Conservation (phyloP, 2,888 invertebrate species). For the Acrobasis consociella region DNA sequence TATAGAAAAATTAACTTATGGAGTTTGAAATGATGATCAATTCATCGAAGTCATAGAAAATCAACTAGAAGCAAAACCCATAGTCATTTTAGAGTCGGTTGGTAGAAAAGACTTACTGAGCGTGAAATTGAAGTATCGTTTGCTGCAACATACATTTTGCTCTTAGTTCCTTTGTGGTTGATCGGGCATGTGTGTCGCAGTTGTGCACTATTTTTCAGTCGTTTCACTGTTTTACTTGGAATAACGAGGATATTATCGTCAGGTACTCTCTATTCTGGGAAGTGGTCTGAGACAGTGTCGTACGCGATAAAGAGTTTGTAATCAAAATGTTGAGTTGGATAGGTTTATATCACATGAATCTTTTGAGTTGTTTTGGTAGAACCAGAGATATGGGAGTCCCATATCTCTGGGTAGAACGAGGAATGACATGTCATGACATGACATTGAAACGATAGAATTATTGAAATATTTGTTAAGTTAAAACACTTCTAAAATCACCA, state of each 20-base stretch:
- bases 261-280: neutral
- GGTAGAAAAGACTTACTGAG: constrained; percentile 37
- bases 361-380: too few species aligned
- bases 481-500: too few species aligned
- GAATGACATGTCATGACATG: too few species aligned
- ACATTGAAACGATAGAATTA: neutral
- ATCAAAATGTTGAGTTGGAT: neutral
- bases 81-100: neutral
- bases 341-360: too few species aligned
- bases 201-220: constrained; percentile 35
- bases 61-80: neutral
- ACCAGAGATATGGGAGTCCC: too few species aligned
- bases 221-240: constrained; percentile 33
- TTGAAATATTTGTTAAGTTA: neutral
- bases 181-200: constrained; percentile 48
- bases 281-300: neutral
- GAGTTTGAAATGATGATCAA: too few species aligned
- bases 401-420: too few species aligned
- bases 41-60: too few species aligned
- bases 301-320: neutral
- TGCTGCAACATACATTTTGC: constrained; percentile 43
- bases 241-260: constrained; percentile 17
- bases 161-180: constrained; percentile 50
- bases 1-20: too few species aligned
- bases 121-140: constrained; percentile 54